Percentiles rank a stretch among this genome's conserved stretches.
Conservation (phyloP, 1,140 invertebrate genomes). For the Aleiodes sp. region DNA sequence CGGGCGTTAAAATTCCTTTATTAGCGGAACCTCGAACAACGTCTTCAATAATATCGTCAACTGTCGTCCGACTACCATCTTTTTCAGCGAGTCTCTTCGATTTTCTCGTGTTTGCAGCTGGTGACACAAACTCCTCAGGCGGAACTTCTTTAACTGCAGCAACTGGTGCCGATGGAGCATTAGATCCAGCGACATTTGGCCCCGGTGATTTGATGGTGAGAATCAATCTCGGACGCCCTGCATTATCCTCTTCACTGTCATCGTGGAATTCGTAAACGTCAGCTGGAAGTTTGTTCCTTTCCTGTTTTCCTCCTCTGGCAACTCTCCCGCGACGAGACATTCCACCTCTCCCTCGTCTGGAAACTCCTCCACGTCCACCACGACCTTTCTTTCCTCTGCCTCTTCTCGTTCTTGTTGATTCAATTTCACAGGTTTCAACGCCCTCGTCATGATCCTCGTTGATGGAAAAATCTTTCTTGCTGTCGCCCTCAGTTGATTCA, state of each 20-base stretch:
- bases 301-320: conserved; percentile 66
- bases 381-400: conserved; percentile 54
- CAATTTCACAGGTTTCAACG: conserved; percentile 56
- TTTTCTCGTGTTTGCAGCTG: conserved; percentile 74
- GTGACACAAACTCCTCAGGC: conserved; percentile 71
- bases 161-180: conserved; percentile 57
- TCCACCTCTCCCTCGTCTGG: conserved; percentile 60
- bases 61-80: conserved; percentile 76
- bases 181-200: conserved; percentile 53
- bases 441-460: conserved; percentile 60
- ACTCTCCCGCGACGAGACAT: conserved; percentile 66
- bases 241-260: conserved; percentile 79
- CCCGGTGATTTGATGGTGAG: conserved; percentile 81
- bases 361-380: conserved; percentile 68
- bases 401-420: conserved; percentile 54
- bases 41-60: conserved; percentile 89
- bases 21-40: conserved; percentile 74
- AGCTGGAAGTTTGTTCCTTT: conserved; percentile 70
- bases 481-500: conserved; percentile 60
- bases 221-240: conserved; percentile 76
- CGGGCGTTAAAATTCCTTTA: conserved; percentile 43
- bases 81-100: conserved; percentile 82
- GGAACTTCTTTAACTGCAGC: conserved; percentile 70
- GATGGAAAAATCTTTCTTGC: conserved; percentile 48
- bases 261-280: conserved; percentile 88